Percentiles rank a stretch among this genome's conserved stretches.
Conservation (phyloP, 2,113 vertebrate genomes). For the Vulpes vulpes region DNA sequence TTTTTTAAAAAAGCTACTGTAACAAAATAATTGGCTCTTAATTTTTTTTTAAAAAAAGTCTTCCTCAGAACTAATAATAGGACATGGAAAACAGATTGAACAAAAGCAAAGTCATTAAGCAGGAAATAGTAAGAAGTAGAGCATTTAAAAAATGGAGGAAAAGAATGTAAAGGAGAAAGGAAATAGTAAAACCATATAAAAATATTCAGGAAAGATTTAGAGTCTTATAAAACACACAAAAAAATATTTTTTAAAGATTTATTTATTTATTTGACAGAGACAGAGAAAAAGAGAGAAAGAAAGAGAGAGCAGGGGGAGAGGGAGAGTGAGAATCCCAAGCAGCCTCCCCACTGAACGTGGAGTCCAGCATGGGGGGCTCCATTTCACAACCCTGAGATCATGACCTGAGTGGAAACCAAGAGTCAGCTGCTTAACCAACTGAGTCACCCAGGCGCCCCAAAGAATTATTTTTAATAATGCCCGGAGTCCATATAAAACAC, state of each 20-base stretch:
- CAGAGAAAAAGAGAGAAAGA: neutral
- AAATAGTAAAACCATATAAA: neutral
- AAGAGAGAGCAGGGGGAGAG: neutral
- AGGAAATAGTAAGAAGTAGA: neutral
- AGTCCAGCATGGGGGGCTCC: neutral
- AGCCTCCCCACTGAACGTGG: neutral
- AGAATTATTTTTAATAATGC: neutral
- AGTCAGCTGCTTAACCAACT: neutral
- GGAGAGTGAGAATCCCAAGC: neutral
- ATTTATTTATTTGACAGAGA: neutral
- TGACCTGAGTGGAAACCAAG: neutral
- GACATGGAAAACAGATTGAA: neutral
- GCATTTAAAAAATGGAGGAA: neutral
- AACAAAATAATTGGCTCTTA: neutral
- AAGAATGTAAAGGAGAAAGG: neutral
- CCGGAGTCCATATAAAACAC: neutral
- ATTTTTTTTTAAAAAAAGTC: neutral
- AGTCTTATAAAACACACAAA: neutral
- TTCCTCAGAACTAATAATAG: neutral
- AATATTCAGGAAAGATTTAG: neutral
- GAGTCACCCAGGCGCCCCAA: neutral
- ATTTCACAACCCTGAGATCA: neutral
- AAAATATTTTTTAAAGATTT: neutral
- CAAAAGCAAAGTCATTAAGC: neutral
- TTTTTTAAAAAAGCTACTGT: no score